These are phyloP conservation scores for Parasteatoda tepidariorum DNA, from an alignment of 1,140 invertebrate species.

Conservation along the genomic window DNA sequence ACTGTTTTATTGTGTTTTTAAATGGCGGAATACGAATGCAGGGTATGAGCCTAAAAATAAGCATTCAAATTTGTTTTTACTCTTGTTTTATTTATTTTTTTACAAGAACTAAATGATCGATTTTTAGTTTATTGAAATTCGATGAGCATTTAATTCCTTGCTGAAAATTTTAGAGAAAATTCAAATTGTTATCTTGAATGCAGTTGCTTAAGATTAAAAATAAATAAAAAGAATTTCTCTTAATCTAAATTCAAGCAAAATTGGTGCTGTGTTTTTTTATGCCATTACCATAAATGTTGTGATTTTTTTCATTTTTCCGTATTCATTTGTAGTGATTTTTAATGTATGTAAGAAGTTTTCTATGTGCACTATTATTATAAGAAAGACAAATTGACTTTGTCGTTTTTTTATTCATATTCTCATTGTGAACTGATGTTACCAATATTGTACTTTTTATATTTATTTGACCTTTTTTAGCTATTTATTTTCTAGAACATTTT, in stretches of 20 bases:
- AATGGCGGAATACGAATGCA: no score
- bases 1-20: no score
- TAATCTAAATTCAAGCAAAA: conserved; percentile 28
- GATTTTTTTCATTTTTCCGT: conserved; percentile 9
- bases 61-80: no score
- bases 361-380: conserved; percentile 18
- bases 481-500: conserved; percentile 30
- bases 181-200: no score
- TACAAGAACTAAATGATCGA: no score
- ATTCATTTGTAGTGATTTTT: conserved; percentile 36
- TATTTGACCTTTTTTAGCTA: conserved; percentile 26
- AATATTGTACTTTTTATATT: conserved; percentile 37
- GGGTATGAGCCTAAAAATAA: no score
- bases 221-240: no score
- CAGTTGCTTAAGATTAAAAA: no score
- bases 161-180: no score
- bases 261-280: conserved; percentile 10
- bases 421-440: conserved; percentile 51
- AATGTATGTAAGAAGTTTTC: conserved; percentile 36
- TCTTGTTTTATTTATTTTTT: no score
- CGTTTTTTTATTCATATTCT: conserved; percentile 44
- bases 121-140: no score
- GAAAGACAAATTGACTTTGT: conserved; percentile 29
- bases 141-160: no score
- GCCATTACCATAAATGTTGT: conserved; percentile 25